Conservation (phyloP, 2,113 vertebrate genomes). For the Ptychochromis oligacanthus region DNA sequence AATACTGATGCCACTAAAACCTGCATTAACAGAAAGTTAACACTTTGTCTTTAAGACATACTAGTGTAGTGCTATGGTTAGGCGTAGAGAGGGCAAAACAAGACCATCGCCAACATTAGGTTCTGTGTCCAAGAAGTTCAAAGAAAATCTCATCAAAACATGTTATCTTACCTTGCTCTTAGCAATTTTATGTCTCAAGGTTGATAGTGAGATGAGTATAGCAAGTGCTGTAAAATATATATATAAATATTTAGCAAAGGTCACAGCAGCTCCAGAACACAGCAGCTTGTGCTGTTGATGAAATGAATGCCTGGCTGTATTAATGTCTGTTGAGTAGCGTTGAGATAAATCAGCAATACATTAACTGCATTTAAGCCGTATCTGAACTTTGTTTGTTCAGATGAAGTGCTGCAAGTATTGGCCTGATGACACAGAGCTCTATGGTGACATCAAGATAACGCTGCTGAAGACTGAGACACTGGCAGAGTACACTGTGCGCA, state of each 20-base stretch:
- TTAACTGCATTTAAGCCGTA: neutral
- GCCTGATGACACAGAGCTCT: slow-evolving; percentile 94
- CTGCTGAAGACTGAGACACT: slow-evolving; percentile 90
- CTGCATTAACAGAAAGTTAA: slow-evolving; percentile 8
- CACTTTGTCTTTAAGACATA: slow-evolving; percentile 16
- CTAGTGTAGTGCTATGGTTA: neutral
- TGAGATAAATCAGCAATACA: neutral
- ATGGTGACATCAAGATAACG: slow-evolving; percentile 96
- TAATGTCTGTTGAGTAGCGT: neutral
- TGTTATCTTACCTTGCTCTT: neutral
- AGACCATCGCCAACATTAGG: neutral
- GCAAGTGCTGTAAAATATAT: neutral
- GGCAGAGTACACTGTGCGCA: slow-evolving; percentile 92
- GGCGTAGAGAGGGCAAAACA: neutral
- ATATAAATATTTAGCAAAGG: slow-evolving; percentile 23
- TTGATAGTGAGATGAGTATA: neutral
- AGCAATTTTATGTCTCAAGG: no score
- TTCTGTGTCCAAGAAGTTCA: neutral
- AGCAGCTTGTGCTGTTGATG: neutral
- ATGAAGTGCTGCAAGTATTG: slow-evolving; percentile 97
- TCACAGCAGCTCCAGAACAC: neutral
- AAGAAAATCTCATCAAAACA: neutral
- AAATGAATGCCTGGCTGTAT: neutral
- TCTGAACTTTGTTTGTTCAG: slow-evolving; percentile 71
- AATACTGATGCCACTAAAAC: neutral